Evolutionary conservation across 2,797 vertebrate species (phyloP).

Genomic region (Sternotherus odoratus): DNA sequence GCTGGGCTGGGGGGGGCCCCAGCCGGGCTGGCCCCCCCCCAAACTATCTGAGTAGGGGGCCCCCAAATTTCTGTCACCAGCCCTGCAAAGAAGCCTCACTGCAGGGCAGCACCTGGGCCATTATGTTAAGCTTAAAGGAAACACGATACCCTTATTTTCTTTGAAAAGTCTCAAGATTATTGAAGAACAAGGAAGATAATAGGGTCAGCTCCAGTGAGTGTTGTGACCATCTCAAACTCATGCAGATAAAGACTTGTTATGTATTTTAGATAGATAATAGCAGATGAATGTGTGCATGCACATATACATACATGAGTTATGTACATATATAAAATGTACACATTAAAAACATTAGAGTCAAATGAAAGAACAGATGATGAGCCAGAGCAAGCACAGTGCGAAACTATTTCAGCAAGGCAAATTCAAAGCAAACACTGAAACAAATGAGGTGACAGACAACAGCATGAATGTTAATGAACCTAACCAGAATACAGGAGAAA

Average conservation of each 20-base stretch:
- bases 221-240: not conserved
- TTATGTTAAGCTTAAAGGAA: constrained; percentile 4
- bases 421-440: constrained; percentile 76
- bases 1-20: no score
- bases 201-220: not conserved
- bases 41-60: no score
- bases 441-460: constrained; percentile 72
- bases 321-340: constrained; percentile 46
- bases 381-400: constrained; percentile 48
- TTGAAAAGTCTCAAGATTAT: not conserved
- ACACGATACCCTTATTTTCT: not conserved
- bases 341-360: constrained; percentile 35
- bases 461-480: constrained; percentile 76
- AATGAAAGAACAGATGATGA: constrained; percentile 61
- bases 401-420: constrained; percentile 71
- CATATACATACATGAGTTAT: not conserved
- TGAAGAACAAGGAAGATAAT: not conserved
- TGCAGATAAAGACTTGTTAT: not conserved
- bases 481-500: constrained; percentile 63
- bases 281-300: not conserved
- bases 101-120: not conserved
- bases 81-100: not conserved
- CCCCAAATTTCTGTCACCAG: no score
- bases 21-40: no score
- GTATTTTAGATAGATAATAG: not conserved